A percentile compares a stretch with the other conserved stretches of the same genome.
These are phyloP conservation scores for Phalangium opilio DNA, from an alignment of 2,888 invertebrate genomes.

Conservation along the genomic window DNA sequence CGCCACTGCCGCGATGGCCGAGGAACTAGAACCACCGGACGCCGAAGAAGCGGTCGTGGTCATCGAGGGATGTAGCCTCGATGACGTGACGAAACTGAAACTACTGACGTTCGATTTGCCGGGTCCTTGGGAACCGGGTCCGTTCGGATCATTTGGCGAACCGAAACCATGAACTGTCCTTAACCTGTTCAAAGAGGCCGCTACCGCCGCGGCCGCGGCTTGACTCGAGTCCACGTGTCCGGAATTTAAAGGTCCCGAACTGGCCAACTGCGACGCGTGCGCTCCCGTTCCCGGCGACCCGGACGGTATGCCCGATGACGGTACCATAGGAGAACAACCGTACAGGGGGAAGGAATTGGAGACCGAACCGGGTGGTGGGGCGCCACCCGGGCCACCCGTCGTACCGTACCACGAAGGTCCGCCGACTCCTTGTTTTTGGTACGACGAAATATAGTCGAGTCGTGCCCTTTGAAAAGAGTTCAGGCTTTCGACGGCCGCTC, in stretches of 20 bases:
- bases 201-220: slow-evolving; percentile 10
- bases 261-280: slow-evolving; percentile 3
- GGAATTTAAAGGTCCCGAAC: slow-evolving; percentile 7
- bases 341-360: slow-evolving; percentile 18
- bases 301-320: slow-evolving; percentile 11
- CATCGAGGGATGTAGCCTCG: too few species aligned
- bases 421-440: slow-evolving; percentile 6
- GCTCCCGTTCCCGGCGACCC: slow-evolving; percentile 11
- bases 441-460: slow-evolving; percentile 11
- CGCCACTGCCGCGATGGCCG: too few species aligned
- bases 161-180: slow-evolving; percentile 11
- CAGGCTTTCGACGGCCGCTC: slow-evolving; percentile 11
- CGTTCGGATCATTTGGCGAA: too few species aligned
- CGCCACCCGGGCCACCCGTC: slow-evolving; percentile 11
- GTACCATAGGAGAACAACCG: slow-evolving; percentile 15
- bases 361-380: slow-evolving; percentile 11
- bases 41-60: too few species aligned
- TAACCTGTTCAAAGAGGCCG: slow-evolving; percentile 17
- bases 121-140: too few species aligned
- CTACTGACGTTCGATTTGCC: too few species aligned
- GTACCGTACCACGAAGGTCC: slow-evolving; percentile 12
- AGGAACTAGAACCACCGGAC: too few species aligned
- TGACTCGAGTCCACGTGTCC: slow-evolving; percentile 12
- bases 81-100: too few species aligned
- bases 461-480: slow-evolving; percentile 16